phyloP scores from a whole-genome alignment of 35 echinoderm and acorn worm genomes.

The Ptychodera flava region DNA sequence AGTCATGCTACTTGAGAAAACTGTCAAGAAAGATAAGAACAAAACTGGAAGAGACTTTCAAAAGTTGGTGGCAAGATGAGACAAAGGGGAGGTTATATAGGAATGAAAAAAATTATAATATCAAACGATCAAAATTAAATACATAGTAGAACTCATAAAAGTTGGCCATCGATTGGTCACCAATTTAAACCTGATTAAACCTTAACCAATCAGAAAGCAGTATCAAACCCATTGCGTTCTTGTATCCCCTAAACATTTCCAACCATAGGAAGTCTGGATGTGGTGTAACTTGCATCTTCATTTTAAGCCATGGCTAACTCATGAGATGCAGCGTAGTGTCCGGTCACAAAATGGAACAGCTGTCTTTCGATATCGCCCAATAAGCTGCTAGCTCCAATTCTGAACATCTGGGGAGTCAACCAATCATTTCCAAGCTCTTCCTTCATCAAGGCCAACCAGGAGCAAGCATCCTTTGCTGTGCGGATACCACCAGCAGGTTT shows the following conservation, averaged over 20 bases:
- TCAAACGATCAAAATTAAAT: not conserved
- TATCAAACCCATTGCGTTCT: not conserved
- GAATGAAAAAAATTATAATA: not conserved
- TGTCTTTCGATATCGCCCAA: constrained; percentile 86
- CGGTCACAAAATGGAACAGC: constrained; percentile 87
- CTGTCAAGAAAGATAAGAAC: too few species aligned
- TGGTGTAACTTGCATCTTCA: not conserved
- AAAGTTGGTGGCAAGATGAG: too few species aligned
- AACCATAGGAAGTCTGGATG: not conserved
- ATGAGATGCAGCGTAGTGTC: constrained; percentile 73
- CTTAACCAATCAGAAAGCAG: not conserved
- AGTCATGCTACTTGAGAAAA: too few species aligned
- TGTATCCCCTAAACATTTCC: not conserved
- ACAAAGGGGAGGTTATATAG: too few species aligned
- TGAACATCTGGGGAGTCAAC: constrained; percentile 77
- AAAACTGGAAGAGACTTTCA: too few species aligned
- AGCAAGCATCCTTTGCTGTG: constrained; percentile 82
- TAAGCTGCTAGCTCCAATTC: constrained; percentile 78
- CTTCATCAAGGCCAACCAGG: constrained; percentile 90
- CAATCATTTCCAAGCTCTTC: constrained; percentile 96
- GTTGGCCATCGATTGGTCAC: not conserved
- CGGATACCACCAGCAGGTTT: constrained; percentile 92
- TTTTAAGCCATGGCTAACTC: constrained; percentile 81
- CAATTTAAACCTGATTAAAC: not conserved
- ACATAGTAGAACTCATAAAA: not conserved